Conservation (phyloP, 2,113 vertebrate species). For the Heterotis niloticus region DNA sequence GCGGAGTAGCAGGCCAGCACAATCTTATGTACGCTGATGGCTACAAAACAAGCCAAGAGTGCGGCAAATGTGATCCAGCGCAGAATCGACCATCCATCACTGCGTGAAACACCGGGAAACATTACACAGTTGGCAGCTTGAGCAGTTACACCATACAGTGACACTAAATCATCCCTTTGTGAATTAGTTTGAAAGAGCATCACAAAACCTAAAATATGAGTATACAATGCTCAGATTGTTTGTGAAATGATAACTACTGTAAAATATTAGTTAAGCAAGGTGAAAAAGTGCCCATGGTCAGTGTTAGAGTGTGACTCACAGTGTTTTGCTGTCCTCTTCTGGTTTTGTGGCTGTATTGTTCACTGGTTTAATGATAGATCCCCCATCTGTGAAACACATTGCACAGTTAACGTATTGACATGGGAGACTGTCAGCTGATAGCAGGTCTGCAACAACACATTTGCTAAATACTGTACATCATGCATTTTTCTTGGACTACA, state of each 20-base stretch:
- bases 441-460: no score
- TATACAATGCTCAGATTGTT: no score
- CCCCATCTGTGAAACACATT: neutral
- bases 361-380: neutral
- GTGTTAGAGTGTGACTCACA: neutral
- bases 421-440: no score
- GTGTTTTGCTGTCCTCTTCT: slow-evolving; percentile 10
- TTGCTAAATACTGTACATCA: no score
- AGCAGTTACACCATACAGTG: no score
- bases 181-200: no score
- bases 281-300: neutral
- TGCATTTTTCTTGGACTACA: no score
- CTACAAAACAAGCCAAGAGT: slow-evolving; percentile 36
- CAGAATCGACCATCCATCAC: slow-evolving; percentile 41
- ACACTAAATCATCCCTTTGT: no score
- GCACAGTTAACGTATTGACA: no score
- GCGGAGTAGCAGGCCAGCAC: neutral
- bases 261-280: neutral
- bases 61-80: slow-evolving; percentile 52
- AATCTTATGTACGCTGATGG: neutral
- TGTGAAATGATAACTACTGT: no score
- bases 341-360: neutral
- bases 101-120: neutral
- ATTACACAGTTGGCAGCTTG: neutral
- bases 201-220: no score